Conservation (phyloP, 64 coral and sea anemone species). For the Orbicella faveolata region DNA sequence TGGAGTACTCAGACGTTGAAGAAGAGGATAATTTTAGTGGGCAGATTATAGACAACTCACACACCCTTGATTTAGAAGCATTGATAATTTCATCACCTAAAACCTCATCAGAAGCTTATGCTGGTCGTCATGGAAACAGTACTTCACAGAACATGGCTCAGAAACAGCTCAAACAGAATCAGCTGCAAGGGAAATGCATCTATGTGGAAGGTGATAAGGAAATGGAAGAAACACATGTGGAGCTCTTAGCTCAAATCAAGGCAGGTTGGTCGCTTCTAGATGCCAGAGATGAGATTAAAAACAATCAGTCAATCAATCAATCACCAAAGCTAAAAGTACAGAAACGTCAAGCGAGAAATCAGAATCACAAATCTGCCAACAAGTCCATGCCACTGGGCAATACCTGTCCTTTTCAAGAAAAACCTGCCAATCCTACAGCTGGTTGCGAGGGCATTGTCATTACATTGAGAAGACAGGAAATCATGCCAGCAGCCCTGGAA, state of each 20-base stretch:
- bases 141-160: background rate
- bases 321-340: background rate
- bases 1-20: background rate
- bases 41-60: background rate
- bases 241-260: background rate
- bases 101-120: background rate
- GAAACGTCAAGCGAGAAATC: slow-evolving; percentile 36
- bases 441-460: background rate
- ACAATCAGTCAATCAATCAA: background rate
- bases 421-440: background rate
- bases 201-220: background rate
- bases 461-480: slow-evolving; percentile 22
- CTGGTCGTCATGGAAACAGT: background rate
- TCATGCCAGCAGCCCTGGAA: background rate
- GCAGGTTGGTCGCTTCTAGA: background rate
- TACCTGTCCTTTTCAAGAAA: background rate
- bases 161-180: background rate
- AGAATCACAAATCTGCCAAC: background rate
- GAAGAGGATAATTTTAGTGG: background rate
- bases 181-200: background rate
- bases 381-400: background rate
- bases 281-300: background rate
- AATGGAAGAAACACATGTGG: background rate
- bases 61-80: background rate
- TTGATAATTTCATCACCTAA: background rate